phyloP scores from a whole-genome alignment of 2,113 vertebrate genomes.

The Peromyscus leucopus region DNA sequence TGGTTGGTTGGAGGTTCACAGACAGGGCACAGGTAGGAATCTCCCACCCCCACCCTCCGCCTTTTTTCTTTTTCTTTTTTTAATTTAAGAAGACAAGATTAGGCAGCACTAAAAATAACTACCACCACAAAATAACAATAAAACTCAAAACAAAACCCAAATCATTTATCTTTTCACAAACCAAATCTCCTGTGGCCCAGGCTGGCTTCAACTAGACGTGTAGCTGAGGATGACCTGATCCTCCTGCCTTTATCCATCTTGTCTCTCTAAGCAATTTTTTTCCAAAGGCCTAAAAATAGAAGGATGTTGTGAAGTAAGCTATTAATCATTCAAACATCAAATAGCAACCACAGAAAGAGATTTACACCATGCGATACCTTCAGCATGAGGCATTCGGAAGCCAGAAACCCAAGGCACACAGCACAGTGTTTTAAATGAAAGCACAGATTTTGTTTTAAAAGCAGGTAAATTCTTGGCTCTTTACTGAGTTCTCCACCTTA shows the following conservation, averaged over 20 bases:
- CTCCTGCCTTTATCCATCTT: background rate
- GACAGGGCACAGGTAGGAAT: background rate
- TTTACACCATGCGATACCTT: background rate
- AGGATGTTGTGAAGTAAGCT: background rate
- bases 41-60: no score
- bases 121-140: background rate
- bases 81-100: background rate
- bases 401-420: background rate
- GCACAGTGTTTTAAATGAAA: background rate
- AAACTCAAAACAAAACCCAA: background rate
- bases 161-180: background rate
- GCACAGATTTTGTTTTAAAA: background rate
- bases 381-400: background rate
- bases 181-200: background rate
- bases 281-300: background rate
- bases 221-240: background rate
- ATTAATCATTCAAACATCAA: conserved; percentile 16
- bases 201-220: background rate
- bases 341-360: conserved; percentile 5
- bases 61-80: no score
- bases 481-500: background rate
- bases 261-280: background rate
- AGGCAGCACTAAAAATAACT: background rate
- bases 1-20: background rate
- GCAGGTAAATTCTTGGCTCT: conserved; percentile 3